A percentile compares a stretch with the other conserved stretches of the same genome.
Evolutionary conservation across 2,888 invertebrate genomes (phyloP).

Genomic region (Sinelater perroti): DNA sequence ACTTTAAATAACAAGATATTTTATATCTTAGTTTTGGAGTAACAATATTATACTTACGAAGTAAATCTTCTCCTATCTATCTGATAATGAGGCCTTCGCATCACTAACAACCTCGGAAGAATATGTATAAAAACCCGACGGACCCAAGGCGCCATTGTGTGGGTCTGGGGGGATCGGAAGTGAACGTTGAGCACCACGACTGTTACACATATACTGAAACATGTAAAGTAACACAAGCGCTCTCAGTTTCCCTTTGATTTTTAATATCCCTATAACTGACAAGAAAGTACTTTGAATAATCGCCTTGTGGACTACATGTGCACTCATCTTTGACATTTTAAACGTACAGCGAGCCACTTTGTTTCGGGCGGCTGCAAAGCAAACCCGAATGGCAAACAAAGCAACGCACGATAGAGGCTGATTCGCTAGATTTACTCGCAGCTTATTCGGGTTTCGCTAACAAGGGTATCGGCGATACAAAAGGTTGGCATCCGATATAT

Average conservation of each 20-base stretch:
- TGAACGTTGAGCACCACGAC: conserved; percentile 97
- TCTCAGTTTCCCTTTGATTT: too few relatives aligned
- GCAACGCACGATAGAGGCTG: too few relatives aligned
- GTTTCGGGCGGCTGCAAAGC: background rate
- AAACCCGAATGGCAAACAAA: background rate
- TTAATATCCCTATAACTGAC: too few relatives aligned
- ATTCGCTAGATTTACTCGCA: conserved; percentile 10
- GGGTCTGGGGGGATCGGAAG: conserved; percentile 97
- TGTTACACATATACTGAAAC: conserved; percentile 59
- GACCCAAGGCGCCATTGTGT: conserved; percentile 98
- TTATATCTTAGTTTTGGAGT: background rate
- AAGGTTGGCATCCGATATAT: conserved; percentile 4
- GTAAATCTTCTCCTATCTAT: conserved; percentile 67
- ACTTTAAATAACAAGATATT: background rate
- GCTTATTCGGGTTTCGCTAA: background rate
- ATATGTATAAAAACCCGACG: conserved; percentile 95
- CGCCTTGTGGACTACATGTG: too few relatives aligned
- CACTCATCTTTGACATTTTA: background rate
- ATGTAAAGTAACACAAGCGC: too few relatives aligned
- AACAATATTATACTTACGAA: conserved; percentile 24
- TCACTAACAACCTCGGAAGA: conserved; percentile 90
- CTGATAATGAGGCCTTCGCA: conserved; percentile 82
- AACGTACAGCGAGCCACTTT: background rate
- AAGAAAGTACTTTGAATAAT: too few relatives aligned
- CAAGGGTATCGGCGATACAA: conserved; percentile 10